phyloP scores from a whole-genome alignment of 2,113 vertebrate species.

The Seriola rivoliana region DNA sequence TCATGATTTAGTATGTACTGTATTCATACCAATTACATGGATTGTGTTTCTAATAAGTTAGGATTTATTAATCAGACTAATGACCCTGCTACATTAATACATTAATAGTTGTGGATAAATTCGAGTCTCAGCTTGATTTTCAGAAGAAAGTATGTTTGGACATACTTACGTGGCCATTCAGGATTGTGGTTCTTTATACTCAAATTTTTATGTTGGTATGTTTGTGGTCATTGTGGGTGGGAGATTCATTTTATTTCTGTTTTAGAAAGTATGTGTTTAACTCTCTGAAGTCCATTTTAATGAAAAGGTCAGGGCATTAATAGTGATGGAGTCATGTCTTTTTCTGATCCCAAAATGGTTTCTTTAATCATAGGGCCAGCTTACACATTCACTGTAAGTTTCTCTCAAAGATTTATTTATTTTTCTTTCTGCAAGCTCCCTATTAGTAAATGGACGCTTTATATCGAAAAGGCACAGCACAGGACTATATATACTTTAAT shows the following conservation, averaged over 20 bases:
- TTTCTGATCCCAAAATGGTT: neutral
- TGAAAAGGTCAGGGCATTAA: constrained; percentile 9
- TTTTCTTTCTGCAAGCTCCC: constrained; percentile 1
- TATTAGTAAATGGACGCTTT: constrained; percentile 17
- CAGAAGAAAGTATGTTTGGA: neutral
- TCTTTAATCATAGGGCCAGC: constrained; percentile 41
- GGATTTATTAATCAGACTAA: neutral
- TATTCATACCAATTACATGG: neutral
- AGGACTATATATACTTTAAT: constrained; percentile 5
- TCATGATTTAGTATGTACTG: neutral
- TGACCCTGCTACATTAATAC: too few species aligned
- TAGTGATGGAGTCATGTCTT: constrained; percentile 17
- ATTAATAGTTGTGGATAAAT: neutral
- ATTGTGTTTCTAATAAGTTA: neutral
- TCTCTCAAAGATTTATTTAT: constrained; percentile 30
- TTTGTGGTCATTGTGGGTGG: constrained; percentile 11
- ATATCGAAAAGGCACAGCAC: neutral
- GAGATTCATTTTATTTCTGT: constrained; percentile 8
- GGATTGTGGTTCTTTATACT: neutral
- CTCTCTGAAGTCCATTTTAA: constrained; percentile 11
- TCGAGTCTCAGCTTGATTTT: constrained; percentile 6
- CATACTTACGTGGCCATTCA: neutral
- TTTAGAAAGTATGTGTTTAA: neutral
- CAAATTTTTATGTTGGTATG: constrained; percentile 8
- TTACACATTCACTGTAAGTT: neutral